Base-by-base conservation (phyloP, 2,888 invertebrate genomes). In the Chrysolina oricalcia region DNA sequence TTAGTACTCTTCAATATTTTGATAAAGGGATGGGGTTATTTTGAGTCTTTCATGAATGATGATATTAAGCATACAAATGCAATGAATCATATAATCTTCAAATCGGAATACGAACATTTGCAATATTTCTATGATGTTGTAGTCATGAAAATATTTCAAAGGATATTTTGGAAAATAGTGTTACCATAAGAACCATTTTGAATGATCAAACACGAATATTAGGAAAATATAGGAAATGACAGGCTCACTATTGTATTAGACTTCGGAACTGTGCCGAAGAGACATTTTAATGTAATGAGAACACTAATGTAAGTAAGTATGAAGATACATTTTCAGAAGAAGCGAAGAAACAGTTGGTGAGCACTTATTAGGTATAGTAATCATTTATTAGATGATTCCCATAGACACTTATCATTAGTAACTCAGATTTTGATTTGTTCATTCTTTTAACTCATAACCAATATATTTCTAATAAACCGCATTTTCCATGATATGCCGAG, bases 41-140 rank as follows among this genome's bases (percentile, higher is more conserved):
- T 50, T 50, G 19, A 50, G 3, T 50, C 19, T 50, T 50, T 50
- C 19, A 50, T 50, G 19, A 17, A 50, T 50, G 50, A 50, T 50
- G 50, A 4, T 50, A 2, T n/a, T n/a, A 1, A n/a, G 50, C 21
- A n/a, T n/a, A n/a, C n/a, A n/a, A n/a, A 64, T 64, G 63, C 9
- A 64, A 41, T 40, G 41, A 41, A 43, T 65, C 65, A n/a, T n/a
- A 41, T 65, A 63, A 63, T 63, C 17, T 35, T 63, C 17, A 19
- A 63, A 63, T 13, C 35, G 35, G 3, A 35, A 35, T 35, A 35
- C 0, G 35, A 35, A 35, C 35, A 6, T 8, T 43, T 43, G 23
- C 48, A 66, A 66, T 66, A 66, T 66, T 66, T 66, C 9, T 66
- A 66, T 48, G 46, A 66, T 66, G 66, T 66, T 46, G 66, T 66